Evolutionary conservation across 2,113 vertebrate genomes (phyloP).

Genomic region (Anarrhichthys ocellatus): DNA sequence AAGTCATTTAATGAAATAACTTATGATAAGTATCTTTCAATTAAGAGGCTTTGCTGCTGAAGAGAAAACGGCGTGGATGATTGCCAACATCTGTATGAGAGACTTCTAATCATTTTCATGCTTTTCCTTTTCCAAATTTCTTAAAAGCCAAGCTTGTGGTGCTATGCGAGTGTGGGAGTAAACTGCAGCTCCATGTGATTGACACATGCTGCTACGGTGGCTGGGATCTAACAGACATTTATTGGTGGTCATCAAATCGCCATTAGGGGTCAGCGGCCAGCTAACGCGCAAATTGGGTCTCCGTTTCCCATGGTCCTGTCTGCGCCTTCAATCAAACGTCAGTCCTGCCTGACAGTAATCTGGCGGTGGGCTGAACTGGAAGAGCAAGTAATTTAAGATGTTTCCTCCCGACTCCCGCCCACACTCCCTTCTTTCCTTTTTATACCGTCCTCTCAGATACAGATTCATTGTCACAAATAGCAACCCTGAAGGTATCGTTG

Average conservation of each 20-base stretch:
- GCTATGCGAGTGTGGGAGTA: constrained; percentile 1
- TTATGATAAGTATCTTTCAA: constrained; percentile 51
- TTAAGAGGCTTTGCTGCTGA: constrained; percentile 19
- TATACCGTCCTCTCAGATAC: constrained; percentile 21
- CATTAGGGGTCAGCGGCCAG: constrained; percentile 56
- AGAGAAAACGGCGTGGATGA: constrained; percentile 30
- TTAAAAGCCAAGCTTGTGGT: not conserved
- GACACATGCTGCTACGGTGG: constrained; percentile 24
- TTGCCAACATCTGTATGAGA: constrained; percentile 16
- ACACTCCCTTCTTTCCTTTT: constrained; percentile 36
- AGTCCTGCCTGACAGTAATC: constrained; percentile 44
- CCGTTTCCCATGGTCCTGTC: constrained; percentile 27
- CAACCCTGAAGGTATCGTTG: constrained; percentile 53
- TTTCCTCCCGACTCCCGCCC: constrained; percentile 35
- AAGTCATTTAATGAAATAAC: constrained; percentile 51
- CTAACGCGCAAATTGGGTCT: constrained; percentile 67
- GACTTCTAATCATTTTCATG: not conserved
- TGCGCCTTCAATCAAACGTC: constrained; percentile 67
- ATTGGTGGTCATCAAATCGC: constrained; percentile 69
- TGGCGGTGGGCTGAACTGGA: constrained; percentile 43
- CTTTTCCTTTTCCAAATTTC: not conserved
- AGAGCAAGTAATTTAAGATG: constrained; percentile 61
- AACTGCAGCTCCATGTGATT: constrained; percentile 41
- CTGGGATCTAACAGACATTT: constrained; percentile 57
- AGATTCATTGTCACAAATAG: constrained; percentile 54